Conservation (phyloP, 1,140 invertebrate species). For the Ganaspis sp. region DNA sequence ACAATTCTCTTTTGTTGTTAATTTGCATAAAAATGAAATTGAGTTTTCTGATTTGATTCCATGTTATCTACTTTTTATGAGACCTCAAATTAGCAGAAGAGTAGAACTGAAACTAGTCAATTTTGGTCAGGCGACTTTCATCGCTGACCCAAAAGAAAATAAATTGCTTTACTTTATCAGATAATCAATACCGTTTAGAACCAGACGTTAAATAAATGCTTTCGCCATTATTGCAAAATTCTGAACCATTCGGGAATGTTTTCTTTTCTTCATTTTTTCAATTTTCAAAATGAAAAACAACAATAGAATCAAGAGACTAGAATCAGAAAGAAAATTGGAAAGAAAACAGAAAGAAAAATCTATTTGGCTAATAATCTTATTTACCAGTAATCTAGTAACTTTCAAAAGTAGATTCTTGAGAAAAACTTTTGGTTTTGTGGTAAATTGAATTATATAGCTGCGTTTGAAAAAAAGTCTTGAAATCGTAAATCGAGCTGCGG, state of each 20-base stretch:
- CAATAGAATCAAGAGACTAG: too few species aligned
- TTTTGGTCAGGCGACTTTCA: slow-evolving; percentile 4
- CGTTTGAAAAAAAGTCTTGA: not conserved
- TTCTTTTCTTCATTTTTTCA: not conserved
- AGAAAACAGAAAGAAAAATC: too few species aligned
- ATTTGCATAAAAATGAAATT: too few species aligned
- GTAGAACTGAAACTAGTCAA: not conserved
- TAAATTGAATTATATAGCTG: not conserved
- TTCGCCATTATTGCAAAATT: not conserved
- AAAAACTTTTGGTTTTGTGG: not conserved
- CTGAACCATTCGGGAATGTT: not conserved
- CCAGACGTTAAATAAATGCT: not conserved
- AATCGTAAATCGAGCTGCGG: slow-evolving; percentile 7
- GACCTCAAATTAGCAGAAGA: not conserved
- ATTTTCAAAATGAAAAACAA: not conserved
- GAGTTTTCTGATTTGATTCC: not conserved
- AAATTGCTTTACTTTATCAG: slow-evolving; percentile 3
- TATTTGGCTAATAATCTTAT: too few species aligned
- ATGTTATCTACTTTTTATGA: not conserved
- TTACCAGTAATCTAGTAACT: too few species aligned
- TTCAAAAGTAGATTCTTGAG: not conserved
- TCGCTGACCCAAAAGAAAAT: not conserved
- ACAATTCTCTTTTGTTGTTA: too few species aligned
- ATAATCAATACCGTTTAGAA: slow-evolving; percentile 5
- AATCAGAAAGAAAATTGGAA: too few species aligned